Evolutionary conservation across 2,113 vertebrate species (phyloP), one percentile per base, ranked within the genome.

Genomic region (Orientallactaga bullata): DNA sequence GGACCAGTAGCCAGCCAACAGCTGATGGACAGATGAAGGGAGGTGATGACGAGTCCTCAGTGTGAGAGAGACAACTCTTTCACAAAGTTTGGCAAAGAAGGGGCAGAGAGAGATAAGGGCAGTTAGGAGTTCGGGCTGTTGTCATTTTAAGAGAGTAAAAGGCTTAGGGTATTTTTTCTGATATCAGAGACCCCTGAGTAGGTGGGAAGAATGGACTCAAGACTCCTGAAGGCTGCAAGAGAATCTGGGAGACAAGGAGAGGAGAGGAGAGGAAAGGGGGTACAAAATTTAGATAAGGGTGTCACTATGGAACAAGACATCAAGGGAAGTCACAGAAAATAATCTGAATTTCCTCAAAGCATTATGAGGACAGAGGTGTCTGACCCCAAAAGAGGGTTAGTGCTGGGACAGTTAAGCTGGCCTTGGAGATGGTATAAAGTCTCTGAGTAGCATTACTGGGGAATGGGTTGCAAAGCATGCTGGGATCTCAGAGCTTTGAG

Each of bases 1-100:
- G 39, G 86, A 58, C 79, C 6, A 0, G 85, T 26, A 32, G 84
- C 88, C 85, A 80, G 76, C 7, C 0, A 2, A 32, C 0, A 2
- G 39, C 15, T 85, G 63, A 10, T 37, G 30, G 77, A 28, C 65
- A 82, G 86, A 47, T 60, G 84, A 42, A 32, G 1, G 79, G 65
- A 94, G 80, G 94, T 61, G 92, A 76, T 65, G 91, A 80, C 86
- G 69, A 0, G 37, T n/a, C 65, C 42, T 39, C 12, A 0, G 55
- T 9, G 18, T 93, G 63, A 35, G 89, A 81, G 66, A 88, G 76
- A 84, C 92, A 76, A 55, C 72, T 89, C 88, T 93, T 95, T 94
- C 66, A 61, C 60, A 76, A 91, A 74, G 51, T 35, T 72, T 24
- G 87, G 79, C 35, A 74, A 86, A 74, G 76, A 76, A 83, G 85